Base-by-base conservation (phyloP, 30 jellyfish, hydroid and myxozoan species). In the Cassiopea xamachana region DNA sequence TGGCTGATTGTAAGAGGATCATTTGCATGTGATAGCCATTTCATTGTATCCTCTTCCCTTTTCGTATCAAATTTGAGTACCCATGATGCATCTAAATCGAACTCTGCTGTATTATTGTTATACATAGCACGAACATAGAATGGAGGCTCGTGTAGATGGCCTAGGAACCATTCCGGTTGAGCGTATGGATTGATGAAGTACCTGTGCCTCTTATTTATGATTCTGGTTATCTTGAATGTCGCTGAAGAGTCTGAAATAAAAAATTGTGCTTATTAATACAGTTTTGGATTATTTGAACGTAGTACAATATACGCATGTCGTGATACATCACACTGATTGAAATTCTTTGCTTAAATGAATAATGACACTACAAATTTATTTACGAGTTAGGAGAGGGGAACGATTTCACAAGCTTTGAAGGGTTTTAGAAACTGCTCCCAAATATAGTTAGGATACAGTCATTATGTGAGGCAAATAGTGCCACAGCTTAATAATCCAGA, bases 81-180 rank as follows among this genome's bases (percentile, higher is more conserved):
- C 96, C 96, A 89, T 12, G 96, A 80, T 14, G 58, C 88, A 58
- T 89, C 96, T 13, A 75, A 46, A 67, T 89, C 96, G 84, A 72
- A 89, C 73, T 89, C 92, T 6, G 96, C 96, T 12, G 96, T 89
- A 81, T 89, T 89, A 88, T 91, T 85, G 80, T 85, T 91, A 89
- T 7, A 81, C 90, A 85, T 69, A 19, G 90, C 94, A 39, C 97
- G 87, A 48, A 91, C 94, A 82, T 91, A 91, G 84, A 80, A 85
- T 1, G 97, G 97, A 5, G 97, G 97, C 58, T 44, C 88, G 89
- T 91, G 97, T 15, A 91, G 77, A 48, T 82, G 92, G 61, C 94
- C 94, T 14, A 91, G 67, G 81, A 76, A 82, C 97, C 97, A 90
- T 75, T 90, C 97, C 19, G 93, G 93, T 15, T 83, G 97, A 16